A percentile compares a stretch with the other conserved stretches of the same genome.
Conservation (phyloP, 2,888 invertebrate genomes). For the Chymomyza fuscimana region DNA sequence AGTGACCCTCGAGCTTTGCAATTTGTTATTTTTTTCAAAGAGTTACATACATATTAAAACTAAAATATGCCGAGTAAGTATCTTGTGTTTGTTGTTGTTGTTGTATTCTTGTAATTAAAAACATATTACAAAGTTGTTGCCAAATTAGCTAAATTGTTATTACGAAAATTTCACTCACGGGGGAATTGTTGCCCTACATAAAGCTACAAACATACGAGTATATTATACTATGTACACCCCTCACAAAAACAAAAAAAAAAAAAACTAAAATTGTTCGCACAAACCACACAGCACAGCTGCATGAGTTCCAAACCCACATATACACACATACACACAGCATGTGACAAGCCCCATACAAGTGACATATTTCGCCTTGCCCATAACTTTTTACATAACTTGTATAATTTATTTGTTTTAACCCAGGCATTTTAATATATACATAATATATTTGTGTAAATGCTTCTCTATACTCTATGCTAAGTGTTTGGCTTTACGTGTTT, state of each 20-base stretch:
- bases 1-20: neutral
- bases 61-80: constrained; percentile 24
- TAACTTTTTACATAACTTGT: neutral
- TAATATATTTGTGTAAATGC: neutral
- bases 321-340: neutral
- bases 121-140: neutral
- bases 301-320: neutral
- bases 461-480: neutral
- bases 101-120: neutral
- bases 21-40: constrained; percentile 1
- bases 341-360: neutral
- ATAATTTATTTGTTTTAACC: neutral
- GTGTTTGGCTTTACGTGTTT: neutral
- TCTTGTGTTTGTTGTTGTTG: neutral
- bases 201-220: neutral
- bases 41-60: neutral
- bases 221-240: neutral
- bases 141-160: constrained; percentile 1
- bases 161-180: neutral
- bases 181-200: neutral
- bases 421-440: neutral
- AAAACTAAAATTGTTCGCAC: neutral
- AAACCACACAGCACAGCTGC: neutral
- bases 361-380: neutral
- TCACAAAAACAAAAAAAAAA: neutral